Evolutionary conservation across 2,113 vertebrate genomes (phyloP), one percentile per base, ranked within the genome.

Genomic region (Pelobates fuscus): DNA sequence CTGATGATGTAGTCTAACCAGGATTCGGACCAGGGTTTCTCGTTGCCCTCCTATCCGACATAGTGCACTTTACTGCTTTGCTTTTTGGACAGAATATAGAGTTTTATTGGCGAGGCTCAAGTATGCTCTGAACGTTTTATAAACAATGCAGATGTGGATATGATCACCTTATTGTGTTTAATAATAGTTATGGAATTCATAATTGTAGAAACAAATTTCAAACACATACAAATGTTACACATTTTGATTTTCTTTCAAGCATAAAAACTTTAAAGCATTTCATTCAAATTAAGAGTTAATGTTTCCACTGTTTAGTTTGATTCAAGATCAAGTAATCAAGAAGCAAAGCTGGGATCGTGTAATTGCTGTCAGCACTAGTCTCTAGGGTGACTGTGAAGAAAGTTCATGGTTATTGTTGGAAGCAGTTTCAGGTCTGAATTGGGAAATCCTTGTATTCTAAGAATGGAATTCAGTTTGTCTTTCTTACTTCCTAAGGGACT

Each of bases 391-490:
- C 59, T 54, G 70, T 60, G 70, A 43, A 63, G 70, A 72, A 72
- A 72, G 70, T 64, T 72, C 59, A 72, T 46, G 27, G 70, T 72
- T 72, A 72, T 72, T 72, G 70, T 72, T 72, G 70, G 70, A 72
- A 72, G 70, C 70, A 63, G 60, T 63, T 63, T 63, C 59, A 54
- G 46, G 70, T 72, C 60, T 72, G 70, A 72, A 63, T 72, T 64
- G 70, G 70, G 70, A 72, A 63, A 72, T 72, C 70, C 70, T 72
- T 72, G 61, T 72, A 62, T 72, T 72, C 59, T 72, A 63, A 63
- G 43, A 54, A 72, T 63, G 70, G 59, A 72, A 72, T 72, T 72
- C 59, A 72, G 70, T 72, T 63, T 63, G 44, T 72, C 70, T 72
- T 72, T 63, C 27, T 32, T 52, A 63, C 59, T 72, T 72, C 43